phyloP scores from a whole-genome alignment of 37 sponge, comb jelly and placozoan species.

The Trichoplax adhaerens region DNA sequence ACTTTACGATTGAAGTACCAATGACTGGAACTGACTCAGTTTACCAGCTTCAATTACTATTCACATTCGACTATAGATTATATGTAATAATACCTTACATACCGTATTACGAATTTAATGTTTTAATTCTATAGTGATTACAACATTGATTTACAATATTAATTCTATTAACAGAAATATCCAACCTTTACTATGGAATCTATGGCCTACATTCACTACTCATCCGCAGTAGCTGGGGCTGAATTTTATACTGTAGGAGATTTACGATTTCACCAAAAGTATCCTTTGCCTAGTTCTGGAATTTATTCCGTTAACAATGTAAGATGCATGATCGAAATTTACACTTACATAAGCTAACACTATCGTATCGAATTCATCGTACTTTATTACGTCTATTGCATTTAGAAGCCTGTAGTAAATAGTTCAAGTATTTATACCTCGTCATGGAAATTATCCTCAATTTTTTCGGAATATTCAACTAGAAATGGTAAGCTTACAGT shows the following conservation, averaged over 20 bases:
- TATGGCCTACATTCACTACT: slow-evolving; percentile 22
- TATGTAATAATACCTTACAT: slow-evolving; percentile 23
- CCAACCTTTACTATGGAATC: slow-evolving; percentile 33
- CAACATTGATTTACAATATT: not conserved
- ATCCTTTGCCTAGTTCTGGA: slow-evolving; percentile 53
- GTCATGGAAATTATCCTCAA: slow-evolving; percentile 6
- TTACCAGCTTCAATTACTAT: slow-evolving; percentile 24
- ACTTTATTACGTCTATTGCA: too few species aligned
- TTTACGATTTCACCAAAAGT: slow-evolving; percentile 33
- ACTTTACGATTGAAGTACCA: slow-evolving; percentile 35
- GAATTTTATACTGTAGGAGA: slow-evolving; percentile 44
- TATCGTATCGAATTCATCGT: slow-evolving; percentile 13
- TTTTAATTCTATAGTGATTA: not conserved
- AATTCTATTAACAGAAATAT: slow-evolving; percentile 16
- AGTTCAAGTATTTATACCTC: too few species aligned
- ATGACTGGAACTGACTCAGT: slow-evolving; percentile 4
- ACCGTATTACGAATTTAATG: too few species aligned
- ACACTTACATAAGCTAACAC: slow-evolving; percentile 15
- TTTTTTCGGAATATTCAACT: not conserved
- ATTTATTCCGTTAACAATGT: slow-evolving; percentile 27
- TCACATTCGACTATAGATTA: slow-evolving; percentile 44
- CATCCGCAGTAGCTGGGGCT: slow-evolving; percentile 29
- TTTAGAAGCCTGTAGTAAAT: too few species aligned
- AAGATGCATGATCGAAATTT: slow-evolving; percentile 8
- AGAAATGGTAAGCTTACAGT: not conserved